Evolutionary conservation across 2,113 vertebrate genomes (phyloP), one percentile per base, ranked within the genome.

Genomic region (Butorides virescens): DNA sequence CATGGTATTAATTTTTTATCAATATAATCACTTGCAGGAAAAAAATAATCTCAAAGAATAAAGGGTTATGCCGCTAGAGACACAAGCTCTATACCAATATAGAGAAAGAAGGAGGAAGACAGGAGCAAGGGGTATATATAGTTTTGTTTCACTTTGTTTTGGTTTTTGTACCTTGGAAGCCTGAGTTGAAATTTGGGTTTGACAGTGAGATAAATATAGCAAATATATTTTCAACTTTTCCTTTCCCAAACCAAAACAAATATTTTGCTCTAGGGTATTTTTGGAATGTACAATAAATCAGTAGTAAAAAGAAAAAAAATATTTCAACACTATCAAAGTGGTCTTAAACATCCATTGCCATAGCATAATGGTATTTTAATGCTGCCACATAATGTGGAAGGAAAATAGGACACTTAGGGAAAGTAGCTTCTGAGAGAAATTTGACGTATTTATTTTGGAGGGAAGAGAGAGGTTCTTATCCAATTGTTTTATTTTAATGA

Each of bases 151-250:
- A 42, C 39, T 92, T 90, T 88, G 46, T 47, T 52, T 79, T 59
- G 26, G 0, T 58, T 91, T 95, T 90, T 87, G 47, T 87, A 62
- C 56, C 49, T 80, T 74, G 46, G 68, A 88, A 94, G 67, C 58
- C 42, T 39, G 72, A 85, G 46, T 92, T 94, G 53, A 92, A 83
- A 82, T 93, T 86, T 96, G 59, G 29, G 34, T 62, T 70, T 96
- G 92, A 93, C 94, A 93, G 89, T 82, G 93, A 95, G 93, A 91
- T 81, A 90, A 95, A 96, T 88, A 96, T 62, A 92, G 94, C 65
- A 92, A 95, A 94, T 93, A 94, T 88, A 86, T 93, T 93, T 96
- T 81, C 56, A 56, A 66, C 72, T 94, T 91, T 82, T 96, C 70
- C 42, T 94, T 86, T 90, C 46, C 63, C 71, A 90, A 95, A 90